Evolutionary conservation across 2,113 vertebrate species (phyloP).

Genomic region (Microcebus lehilahytsara): DNA sequence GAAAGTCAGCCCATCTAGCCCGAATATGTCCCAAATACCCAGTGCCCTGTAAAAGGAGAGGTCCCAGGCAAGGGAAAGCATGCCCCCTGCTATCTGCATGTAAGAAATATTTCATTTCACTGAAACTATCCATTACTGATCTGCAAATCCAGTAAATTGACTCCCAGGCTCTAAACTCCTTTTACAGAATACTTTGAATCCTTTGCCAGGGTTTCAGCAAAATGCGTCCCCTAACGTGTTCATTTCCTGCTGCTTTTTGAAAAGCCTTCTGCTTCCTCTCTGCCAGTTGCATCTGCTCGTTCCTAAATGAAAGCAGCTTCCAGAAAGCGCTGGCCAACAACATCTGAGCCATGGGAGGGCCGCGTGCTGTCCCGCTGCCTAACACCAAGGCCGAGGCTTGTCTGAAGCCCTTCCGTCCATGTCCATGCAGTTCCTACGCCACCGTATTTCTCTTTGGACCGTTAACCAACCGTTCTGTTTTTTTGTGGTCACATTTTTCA

Average conservation of each 20-base stretch:
- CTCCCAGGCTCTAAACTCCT: neutral
- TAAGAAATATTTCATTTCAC: neutral
- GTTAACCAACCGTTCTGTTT: neutral
- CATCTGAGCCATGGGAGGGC: neutral
- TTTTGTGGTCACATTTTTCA: neutral
- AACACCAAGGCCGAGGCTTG: neutral
- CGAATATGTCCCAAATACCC: neutral
- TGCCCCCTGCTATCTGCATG: neutral
- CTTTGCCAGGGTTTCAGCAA: neutral
- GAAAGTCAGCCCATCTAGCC: neutral
- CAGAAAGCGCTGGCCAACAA: neutral
- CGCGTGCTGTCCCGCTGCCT: neutral
- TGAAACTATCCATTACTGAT: neutral
- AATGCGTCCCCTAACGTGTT: neutral
- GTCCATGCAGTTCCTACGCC: neutral
- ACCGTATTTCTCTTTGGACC: neutral
- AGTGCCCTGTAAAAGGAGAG: neutral
- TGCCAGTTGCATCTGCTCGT: constrained; percentile 42
- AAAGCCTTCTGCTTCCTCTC: constrained; percentile 37
- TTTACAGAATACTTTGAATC: neutral
- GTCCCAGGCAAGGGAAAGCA: neutral
- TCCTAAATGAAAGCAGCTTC: constrained; percentile 59
- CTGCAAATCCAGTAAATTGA: neutral
- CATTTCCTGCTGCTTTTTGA: constrained; percentile 52
- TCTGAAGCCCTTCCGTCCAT: constrained; percentile 13